Base-by-base conservation (phyloP, 2,888 invertebrate species). In the Lypha dubia region DNA sequence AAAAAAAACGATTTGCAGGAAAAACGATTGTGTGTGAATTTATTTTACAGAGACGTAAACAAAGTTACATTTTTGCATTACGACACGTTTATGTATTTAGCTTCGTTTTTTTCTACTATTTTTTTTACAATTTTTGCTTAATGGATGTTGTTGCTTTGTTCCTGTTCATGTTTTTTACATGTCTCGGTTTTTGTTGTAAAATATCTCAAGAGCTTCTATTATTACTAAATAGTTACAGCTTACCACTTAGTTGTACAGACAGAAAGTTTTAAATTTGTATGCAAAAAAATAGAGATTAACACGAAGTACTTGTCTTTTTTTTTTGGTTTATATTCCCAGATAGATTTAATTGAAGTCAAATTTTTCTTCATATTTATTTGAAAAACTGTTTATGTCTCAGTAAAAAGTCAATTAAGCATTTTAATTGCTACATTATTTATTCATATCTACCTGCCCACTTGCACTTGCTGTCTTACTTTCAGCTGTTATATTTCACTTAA, bases 51-150 rank as follows among this genome's bases (percentile, higher is more conserved):
- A 67, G 51, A 71, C 20, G 46, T 70, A 56, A 70, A 85, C 73
- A 70, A 76, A 71, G 65, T 63, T 73, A 53, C 70, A 53, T 73
- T 79, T 71, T 68, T 82, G 75, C 41, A 67, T 75, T 77, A 51
- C 56, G 60, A 60, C 77, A 77, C 67, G 53, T 75, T 73, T 67
- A 71, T 58, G 51, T 58, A 17, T 41, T 41, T 41, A 8, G 15
- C 15, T 41, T 41, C 1, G 8, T 35, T 38, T 35, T 38, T 38
- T 20, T 71, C 22, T 41, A 28, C n/a, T n/a, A n/a, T n/a, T 32
- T 56, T 58, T 53, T 68, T 32, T 20, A 22, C 9, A 44, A 46
- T 28, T 70, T 56, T 75, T 75, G 35, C n/a, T 11, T 74, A 80
- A 80, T 74, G 51, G 38, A 44, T 75, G 70, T 70, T 60, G 63